Evolutionary conservation across 2,113 vertebrate genomes (phyloP), one percentile per base, ranked within the genome.

Genomic region (Cygnus buccinator): DNA sequence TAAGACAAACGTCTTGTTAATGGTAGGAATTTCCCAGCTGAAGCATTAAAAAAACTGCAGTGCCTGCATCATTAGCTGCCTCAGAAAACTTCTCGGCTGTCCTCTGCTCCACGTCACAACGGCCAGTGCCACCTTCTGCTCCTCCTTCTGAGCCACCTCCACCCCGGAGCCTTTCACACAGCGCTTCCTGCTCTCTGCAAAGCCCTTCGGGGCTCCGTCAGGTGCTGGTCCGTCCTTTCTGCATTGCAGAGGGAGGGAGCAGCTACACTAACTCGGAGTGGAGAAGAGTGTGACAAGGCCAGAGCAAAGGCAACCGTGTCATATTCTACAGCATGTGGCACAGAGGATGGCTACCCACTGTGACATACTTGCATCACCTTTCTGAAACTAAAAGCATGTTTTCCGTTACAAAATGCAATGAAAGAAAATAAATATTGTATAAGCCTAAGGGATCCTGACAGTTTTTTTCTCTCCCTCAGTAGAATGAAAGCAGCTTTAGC

Each of bases 11-110:
- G 58, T 78, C 90, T 92, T 26, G 66, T 93, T 96, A 97, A 96
- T 94, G 86, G 83, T 10, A 89, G 80, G 90, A 93, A 95, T 91
- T 90, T 97, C 95, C 96, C 96, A 96, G 44, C 41, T 92, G 95
- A 84, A 93, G 92, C 80, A 95, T 94, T 94, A 90, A 91, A 95
- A 95, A 37, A 67, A 54, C 81, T 70, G 92, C 74, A 91, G 86
- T 59, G 80, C 79, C 48, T 88, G 90, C 79, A 94, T 39, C 75
- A 22, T 84, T 48, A 84, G 65, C 79, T 74, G 48, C 52, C 65
- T 93, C 3, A 3, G 65, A 89, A 76, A 76, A 78, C 41, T 73
- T 35, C 50, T 76, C 63, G 0, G 9, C 22, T 35, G 16, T 71
- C 39, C 59, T 17, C 48, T 67, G 85, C 52, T 76, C 68, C 33